Evolutionary conservation across 2,797 vertebrate genomes (phyloP).

Genomic region (Falco biarmicus): DNA sequence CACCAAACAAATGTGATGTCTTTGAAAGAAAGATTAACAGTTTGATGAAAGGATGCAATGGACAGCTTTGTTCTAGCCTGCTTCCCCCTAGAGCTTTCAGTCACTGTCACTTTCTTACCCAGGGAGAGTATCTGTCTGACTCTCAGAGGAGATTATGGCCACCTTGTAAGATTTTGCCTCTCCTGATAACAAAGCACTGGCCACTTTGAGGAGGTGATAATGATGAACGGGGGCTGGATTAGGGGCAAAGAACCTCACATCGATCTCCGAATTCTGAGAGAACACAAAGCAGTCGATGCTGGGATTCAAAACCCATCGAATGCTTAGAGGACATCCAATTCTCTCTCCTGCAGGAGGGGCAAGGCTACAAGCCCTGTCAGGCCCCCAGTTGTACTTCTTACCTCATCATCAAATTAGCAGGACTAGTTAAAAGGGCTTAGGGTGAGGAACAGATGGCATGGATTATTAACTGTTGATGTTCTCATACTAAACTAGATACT

Average conservation of each 20-base stretch:
- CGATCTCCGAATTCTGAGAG: conserved; percentile 61
- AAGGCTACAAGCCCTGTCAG: not conserved
- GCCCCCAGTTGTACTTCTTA: not conserved
- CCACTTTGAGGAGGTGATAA: conserved; percentile 61
- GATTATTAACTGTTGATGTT: conserved; percentile 30
- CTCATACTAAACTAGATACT: no score
- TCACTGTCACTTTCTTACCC: no score
- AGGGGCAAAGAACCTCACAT: conserved; percentile 63
- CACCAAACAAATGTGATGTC: conserved; percentile 70
- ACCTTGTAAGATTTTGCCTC: no score
- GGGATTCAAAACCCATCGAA: conserved; percentile 31
- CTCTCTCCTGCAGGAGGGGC: not conserved
- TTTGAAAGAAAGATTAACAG: no score
- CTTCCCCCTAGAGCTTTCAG: no score
- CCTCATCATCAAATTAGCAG: conserved; percentile 33
- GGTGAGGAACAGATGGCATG: conserved; percentile 13
- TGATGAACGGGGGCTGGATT: conserved; percentile 61
- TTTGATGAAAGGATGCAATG: no score
- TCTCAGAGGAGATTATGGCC: no score
- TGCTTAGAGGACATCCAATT: conserved; percentile 23
- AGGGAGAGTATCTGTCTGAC: no score
- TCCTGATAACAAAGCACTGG: no score
- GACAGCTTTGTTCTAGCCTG: no score
- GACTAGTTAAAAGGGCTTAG: conserved; percentile 7
- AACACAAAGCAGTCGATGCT: conserved; percentile 17